Evolutionary conservation across 2,888 invertebrate genomes (phyloP).

Genomic region (Melieria omissa): DNA sequence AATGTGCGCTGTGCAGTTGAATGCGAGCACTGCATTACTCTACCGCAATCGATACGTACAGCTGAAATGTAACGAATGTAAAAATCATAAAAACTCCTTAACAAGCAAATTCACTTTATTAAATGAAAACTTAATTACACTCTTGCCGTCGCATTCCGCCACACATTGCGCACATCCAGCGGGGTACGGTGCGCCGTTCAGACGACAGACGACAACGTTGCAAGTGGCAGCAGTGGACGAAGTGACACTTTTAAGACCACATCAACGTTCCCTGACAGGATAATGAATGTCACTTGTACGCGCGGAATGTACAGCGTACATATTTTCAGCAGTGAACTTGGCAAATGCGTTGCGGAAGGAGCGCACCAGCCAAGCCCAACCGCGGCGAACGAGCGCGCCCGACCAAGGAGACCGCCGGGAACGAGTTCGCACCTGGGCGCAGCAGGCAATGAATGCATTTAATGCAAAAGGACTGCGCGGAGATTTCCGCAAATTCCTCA

Average conservation of each 20-base stretch:
- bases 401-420: background rate
- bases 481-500: conserved; percentile 30
- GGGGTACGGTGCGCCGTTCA: too few species aligned
- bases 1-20: too few species aligned
- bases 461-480: conserved; percentile 15
- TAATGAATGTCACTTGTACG: conserved; percentile 37
- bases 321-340: too few species aligned
- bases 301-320: background rate
- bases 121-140: conserved; percentile 44
- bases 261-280: conserved; percentile 37
- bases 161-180: too few species aligned
- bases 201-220: background rate
- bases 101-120: conserved; percentile 43
- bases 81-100: conserved; percentile 22
- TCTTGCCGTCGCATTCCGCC: background rate
- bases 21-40: too few species aligned
- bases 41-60: too few species aligned
- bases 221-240: conserved; percentile 7
- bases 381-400: background rate
- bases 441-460: background rate
- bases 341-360: too few species aligned
- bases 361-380: too few species aligned
- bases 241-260: conserved; percentile 41
- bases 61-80: background rate
- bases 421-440: background rate